Percentiles rank a stretch among this genome's conserved stretches.
These are phyloP conservation scores for Limanda limanda DNA, from an alignment of 2,113 vertebrate species.

Conservation along the genomic window DNA sequence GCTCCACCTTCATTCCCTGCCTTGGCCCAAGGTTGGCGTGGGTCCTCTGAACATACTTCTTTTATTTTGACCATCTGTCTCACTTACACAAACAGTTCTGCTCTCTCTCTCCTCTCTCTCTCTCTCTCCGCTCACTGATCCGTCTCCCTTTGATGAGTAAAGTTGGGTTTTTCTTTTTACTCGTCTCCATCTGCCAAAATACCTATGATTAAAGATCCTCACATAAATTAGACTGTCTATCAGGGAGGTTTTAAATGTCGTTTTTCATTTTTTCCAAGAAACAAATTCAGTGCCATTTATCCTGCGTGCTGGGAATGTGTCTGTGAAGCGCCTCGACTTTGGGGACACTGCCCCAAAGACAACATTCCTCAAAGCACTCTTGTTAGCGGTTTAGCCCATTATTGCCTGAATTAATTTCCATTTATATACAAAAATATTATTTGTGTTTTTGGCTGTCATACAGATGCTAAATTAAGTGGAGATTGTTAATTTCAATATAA, in stretches of 20 bases:
- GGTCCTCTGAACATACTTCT: slow-evolving; percentile 60
- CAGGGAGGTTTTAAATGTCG: slow-evolving; percentile 19
- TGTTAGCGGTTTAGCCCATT: slow-evolving; percentile 19
- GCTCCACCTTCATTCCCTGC: slow-evolving; percentile 29
- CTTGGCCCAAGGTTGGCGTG: slow-evolving; percentile 56
- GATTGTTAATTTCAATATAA: no score
- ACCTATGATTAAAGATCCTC: slow-evolving; percentile 58
- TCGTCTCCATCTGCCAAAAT: slow-evolving; percentile 66
- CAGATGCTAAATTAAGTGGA: no score
- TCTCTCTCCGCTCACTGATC: slow-evolving; percentile 42
- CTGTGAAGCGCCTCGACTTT: background rate
- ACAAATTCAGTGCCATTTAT: background rate
- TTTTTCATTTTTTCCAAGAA: background rate
- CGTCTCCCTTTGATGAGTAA: slow-evolving; percentile 54
- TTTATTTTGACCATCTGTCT: slow-evolving; percentile 75
- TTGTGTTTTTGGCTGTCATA: no score
- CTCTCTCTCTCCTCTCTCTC: slow-evolving; percentile 6
- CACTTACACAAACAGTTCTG: slow-evolving; percentile 45
- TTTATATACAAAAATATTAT: no score
- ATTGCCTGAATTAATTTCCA: no score
- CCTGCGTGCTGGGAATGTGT: slow-evolving; percentile 4
- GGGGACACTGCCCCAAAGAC: slow-evolving; percentile 4
- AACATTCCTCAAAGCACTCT: background rate
- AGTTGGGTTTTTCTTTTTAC: slow-evolving; percentile 24
- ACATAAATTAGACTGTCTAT: slow-evolving; percentile 54